phyloP scores from a whole-genome alignment of 2,888 invertebrate genomes.

The Acanthopleura granulata region DNA sequence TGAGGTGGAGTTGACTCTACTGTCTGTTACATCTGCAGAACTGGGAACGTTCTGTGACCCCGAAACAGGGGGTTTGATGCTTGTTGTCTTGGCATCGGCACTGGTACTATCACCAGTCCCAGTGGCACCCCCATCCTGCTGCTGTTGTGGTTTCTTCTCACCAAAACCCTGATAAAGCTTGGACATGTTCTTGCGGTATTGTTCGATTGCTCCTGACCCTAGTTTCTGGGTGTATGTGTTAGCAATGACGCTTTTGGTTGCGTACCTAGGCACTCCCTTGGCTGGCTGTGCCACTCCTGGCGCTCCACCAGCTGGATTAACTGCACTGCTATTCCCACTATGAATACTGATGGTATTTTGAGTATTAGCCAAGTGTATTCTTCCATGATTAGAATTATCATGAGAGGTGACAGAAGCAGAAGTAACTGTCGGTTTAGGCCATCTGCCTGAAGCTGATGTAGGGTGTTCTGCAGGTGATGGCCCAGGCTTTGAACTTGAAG shows the following conservation, averaged over 20 bases:
- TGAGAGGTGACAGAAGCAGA: background rate
- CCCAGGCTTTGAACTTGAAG: constrained; percentile 8
- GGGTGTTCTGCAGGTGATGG: constrained; percentile 6
- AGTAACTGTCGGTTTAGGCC: background rate
- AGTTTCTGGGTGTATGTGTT: constrained; percentile 66
- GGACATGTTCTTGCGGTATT: constrained; percentile 61
- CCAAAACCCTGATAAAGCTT: constrained; percentile 45
- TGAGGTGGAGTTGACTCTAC: background rate
- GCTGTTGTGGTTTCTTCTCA: background rate
- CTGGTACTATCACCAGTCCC: background rate
- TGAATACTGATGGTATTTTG: background rate
- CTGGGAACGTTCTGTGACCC: background rate
- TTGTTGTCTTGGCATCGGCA: background rate
- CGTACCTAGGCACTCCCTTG: constrained; percentile 51
- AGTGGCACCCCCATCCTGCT: background rate
- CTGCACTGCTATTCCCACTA: background rate
- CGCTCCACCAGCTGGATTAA: background rate
- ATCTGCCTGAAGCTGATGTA: constrained; percentile 28
- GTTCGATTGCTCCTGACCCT: constrained; percentile 54
- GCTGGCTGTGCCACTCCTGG: background rate
- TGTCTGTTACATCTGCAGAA: background rate
- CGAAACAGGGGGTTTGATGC: background rate
- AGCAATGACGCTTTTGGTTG: constrained; percentile 66
- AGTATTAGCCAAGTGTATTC: background rate
- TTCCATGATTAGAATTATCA: background rate